Percentiles rank a stretch among this genome's conserved stretches.
phyloP scores from a whole-genome alignment of 2,888 invertebrate genomes.

The Dorcus hopei region DNA sequence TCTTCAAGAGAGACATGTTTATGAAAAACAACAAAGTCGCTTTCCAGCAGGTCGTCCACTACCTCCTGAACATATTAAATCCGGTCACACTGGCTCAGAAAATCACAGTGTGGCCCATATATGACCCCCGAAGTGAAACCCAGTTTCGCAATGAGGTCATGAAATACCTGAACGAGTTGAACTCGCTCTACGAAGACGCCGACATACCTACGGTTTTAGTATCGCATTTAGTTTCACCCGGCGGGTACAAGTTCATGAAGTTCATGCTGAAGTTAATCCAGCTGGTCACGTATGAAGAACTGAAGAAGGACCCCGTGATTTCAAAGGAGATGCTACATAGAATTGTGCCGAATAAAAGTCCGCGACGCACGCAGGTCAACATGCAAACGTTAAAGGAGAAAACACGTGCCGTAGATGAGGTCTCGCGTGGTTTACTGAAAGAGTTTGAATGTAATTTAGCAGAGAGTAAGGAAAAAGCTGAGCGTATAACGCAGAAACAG shows the following conservation, averaged over 20 bases:
- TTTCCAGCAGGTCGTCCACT: conserved; percentile 41
- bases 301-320: conserved; percentile 24
- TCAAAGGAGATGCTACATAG: conserved; percentile 15
- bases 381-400: conserved; percentile 26
- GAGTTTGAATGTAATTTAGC: conserved; percentile 27
- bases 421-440: conserved; percentile 19
- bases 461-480: conserved; percentile 23
- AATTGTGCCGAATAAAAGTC: conserved; percentile 14
- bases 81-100: conserved; percentile 36
- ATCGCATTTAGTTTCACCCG: conserved; percentile 44
- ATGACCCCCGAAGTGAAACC: conserved; percentile 36
- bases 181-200: conserved; percentile 35
- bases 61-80: conserved; percentile 39
- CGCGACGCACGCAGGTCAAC: conserved; percentile 15
- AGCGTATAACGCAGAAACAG: conserved; percentile 22
- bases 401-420: conserved; percentile 24
- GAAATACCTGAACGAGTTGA: conserved; percentile 38
- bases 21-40: conserved; percentile 43
- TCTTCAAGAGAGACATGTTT: conserved; percentile 45
- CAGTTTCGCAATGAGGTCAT: conserved; percentile 41
- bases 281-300: conserved; percentile 36
- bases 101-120: conserved; percentile 38
- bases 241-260: conserved; percentile 40
- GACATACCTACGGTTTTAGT: conserved; percentile 39
- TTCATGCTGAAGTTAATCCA: conserved; percentile 44